phyloP scores from a whole-genome alignment of 2,113 vertebrate species.

The Pelmatolapia mariae region DNA sequence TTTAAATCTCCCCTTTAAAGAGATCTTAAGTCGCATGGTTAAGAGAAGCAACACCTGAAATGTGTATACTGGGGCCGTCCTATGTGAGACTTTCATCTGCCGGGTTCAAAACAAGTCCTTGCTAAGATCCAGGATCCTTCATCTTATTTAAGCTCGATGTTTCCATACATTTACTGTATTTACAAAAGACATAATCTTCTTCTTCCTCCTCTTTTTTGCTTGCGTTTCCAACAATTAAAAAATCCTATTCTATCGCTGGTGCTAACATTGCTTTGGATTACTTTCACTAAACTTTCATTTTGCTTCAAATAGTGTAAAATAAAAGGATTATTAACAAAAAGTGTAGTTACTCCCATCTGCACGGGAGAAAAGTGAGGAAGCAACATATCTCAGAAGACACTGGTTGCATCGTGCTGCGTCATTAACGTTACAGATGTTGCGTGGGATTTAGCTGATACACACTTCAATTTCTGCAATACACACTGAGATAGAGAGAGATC shows the following conservation, averaged over 20 bases:
- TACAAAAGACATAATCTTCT: conserved; percentile 15
- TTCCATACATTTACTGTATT: conserved; percentile 24
- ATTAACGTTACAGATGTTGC: background rate
- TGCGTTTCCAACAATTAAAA: background rate
- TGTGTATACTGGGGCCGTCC: conserved; percentile 27
- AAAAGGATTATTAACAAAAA: background rate
- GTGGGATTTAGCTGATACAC: background rate
- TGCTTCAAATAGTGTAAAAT: background rate
- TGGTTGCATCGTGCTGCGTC: conserved; percentile 25
- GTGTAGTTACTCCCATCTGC: background rate
- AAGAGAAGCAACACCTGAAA: conserved; percentile 55
- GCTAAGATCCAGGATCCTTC: background rate
- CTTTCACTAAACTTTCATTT: background rate
- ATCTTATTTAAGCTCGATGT: background rate
- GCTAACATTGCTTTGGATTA: conserved; percentile 25
- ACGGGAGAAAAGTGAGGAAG: conserved; percentile 13
- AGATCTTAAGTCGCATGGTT: conserved; percentile 26
- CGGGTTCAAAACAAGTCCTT: conserved; percentile 1
- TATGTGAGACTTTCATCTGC: background rate
- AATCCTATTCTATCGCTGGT: conserved; percentile 11
- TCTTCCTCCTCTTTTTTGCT: background rate
- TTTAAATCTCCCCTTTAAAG: conserved; percentile 38
- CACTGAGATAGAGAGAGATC: conserved; percentile 5
- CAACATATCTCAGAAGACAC: conserved; percentile 14
- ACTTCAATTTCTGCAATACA: conserved; percentile 5